These are phyloP conservation scores for Drosophila pseudotakahashii DNA, from an alignment of 2,888 invertebrate genomes.

Conservation along the genomic window DNA sequence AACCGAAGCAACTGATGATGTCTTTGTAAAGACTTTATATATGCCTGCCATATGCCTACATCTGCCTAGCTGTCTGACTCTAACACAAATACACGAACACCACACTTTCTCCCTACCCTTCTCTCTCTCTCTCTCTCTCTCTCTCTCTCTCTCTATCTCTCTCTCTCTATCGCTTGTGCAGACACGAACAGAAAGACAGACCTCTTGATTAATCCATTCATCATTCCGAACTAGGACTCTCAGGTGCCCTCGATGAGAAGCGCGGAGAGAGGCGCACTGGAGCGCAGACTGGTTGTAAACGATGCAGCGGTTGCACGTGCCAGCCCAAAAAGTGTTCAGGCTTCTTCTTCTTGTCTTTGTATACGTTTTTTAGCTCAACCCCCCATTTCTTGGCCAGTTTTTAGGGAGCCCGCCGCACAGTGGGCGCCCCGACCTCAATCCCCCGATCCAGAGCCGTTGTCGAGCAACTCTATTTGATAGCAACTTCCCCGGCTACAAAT, in stretches of 20 bases:
- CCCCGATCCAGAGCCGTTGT: slow-evolving; percentile 57
- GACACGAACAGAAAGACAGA: slow-evolving; percentile 7
- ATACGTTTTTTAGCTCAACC: slow-evolving; percentile 15
- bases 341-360: slow-evolving; percentile 26
- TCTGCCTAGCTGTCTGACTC: slow-evolving; percentile 78
- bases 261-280: slow-evolving; percentile 33
- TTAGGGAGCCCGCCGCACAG: not conserved
- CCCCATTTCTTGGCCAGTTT: slow-evolving; percentile 14
- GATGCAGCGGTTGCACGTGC: slow-evolving; percentile 2
- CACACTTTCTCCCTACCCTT: slow-evolving; percentile 5
- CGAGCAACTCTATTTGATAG: slow-evolving; percentile 82
- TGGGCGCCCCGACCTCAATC: not conserved
- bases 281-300: not conserved
- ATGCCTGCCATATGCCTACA: slow-evolving; percentile 79
- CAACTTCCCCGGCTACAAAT: slow-evolving; percentile 84
- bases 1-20: slow-evolving; percentile 71
- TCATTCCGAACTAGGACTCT: slow-evolving; percentile 9
- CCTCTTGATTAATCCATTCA: slow-evolving; percentile 6
- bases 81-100: slow-evolving; percentile 29
- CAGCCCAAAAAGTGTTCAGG: slow-evolving; percentile 5
- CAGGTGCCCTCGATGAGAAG: slow-evolving; percentile 29
- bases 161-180: slow-evolving; percentile 12
- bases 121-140: not conserved
- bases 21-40: slow-evolving; percentile 77
- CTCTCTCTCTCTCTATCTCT: slow-evolving; percentile 4